Evolutionary conservation across 2,113 vertebrate species (phyloP).

Genomic region (Rhizomys pruinosus): DNA sequence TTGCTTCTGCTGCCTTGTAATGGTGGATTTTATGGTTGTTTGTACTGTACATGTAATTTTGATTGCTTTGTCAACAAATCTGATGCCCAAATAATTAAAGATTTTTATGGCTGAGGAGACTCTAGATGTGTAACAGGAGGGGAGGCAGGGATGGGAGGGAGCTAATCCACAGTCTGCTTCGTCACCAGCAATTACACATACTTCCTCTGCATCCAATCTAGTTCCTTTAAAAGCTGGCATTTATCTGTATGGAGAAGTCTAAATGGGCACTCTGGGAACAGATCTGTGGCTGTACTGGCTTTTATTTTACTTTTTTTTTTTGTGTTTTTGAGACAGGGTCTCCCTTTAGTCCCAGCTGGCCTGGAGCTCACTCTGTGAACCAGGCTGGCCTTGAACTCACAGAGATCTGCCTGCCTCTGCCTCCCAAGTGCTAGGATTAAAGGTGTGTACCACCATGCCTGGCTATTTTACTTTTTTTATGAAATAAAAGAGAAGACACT

Average conservation of each 20-base stretch:
- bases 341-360: too few relatives aligned
- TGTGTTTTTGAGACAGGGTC: too few relatives aligned
- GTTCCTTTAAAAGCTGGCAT: slow-evolving; percentile 10
- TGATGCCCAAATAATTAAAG: slow-evolving; percentile 33
- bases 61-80: slow-evolving; percentile 66
- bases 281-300: background rate
- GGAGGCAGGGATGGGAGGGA: background rate
- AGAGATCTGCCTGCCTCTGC: too few relatives aligned
- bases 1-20: slow-evolving; percentile 1
- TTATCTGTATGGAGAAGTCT: slow-evolving; percentile 55
- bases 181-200: background rate
- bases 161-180: background rate
- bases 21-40: slow-evolving; percentile 38
- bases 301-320: too few relatives aligned
- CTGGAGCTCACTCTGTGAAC: too few relatives aligned
- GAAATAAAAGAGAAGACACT: background rate
- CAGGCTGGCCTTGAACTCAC: too few relatives aligned
- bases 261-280: slow-evolving; percentile 24
- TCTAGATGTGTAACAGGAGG: background rate
- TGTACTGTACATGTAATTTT: background rate
- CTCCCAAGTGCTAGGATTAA: too few relatives aligned
- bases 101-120: slow-evolving; percentile 61
- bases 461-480: too few relatives aligned
- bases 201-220: slow-evolving; percentile 38
- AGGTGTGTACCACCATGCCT: too few relatives aligned